Evolutionary conservation across 2,113 vertebrate species (phyloP), one percentile per base, ranked within the genome.

Genomic region (Leptocoma aspasia): DNA sequence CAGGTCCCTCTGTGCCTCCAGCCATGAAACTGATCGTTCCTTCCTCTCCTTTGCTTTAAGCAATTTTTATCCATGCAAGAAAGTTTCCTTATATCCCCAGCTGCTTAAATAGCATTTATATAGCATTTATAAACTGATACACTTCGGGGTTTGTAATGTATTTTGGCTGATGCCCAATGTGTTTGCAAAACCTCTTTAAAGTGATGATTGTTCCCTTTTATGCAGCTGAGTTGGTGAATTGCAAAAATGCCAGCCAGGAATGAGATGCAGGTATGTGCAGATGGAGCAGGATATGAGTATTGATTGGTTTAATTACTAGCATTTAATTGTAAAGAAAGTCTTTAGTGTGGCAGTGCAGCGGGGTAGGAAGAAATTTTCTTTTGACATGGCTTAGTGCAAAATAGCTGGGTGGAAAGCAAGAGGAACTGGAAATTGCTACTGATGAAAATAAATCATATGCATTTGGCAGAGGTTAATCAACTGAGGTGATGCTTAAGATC

Each of bases 251-350:
- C 97, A 88, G 31, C 76, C 92, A 96, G 77, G 94, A 95, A n/a
- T 35, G 94, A 97, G 86, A 72, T 95, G 60, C 97, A 97, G 98
- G 98, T 98, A 97, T 63, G 97, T 97, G 72, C 24, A 86, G 84
- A 30, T 82, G 77, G 21, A 88, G 8, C 44, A 39, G 54, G 63
- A 33, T 24, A 41, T 33, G 3, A 50, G 18, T 39, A 28, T 39
- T 78, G 18, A 10, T 89, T 82, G 16, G 24, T 81, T 77, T 82
- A 53, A 60, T 90, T 78, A 21, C 7, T 31, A 20, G 1, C 41
- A 47, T 64, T 73, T 42, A 59, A 54, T 50, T 52, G 13, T 11
- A 47, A 68, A 11, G 53, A 14, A 78, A 82, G 47, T 63, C 61
- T 59, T 54, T 20, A 33, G 13, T 27, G 13, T 52, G 37, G 9